Percentiles rank a stretch among this genome's conserved stretches.
These are phyloP conservation scores for Cnemophilus loriae DNA, from an alignment of 2,113 vertebrate genomes.

Conservation along the genomic window DNA sequence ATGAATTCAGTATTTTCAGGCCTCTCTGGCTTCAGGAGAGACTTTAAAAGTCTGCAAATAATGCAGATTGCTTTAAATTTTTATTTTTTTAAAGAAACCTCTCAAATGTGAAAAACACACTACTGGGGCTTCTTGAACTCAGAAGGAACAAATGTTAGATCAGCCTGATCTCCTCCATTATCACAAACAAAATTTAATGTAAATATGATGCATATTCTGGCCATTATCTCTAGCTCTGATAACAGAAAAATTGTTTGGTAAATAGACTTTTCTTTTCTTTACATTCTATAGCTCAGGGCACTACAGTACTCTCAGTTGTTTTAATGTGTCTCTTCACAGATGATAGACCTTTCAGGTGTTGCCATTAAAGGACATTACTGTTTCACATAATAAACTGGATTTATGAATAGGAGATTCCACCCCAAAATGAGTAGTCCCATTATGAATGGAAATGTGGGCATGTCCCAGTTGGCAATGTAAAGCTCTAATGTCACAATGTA, in stretches of 20 bases:
- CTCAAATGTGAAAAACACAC: not conserved
- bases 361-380: not conserved
- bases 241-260: not conserved
- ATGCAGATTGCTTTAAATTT: not conserved
- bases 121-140: not conserved
- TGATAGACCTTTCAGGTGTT: not conserved
- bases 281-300: not conserved
- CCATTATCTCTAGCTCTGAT: not conserved
- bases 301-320: not conserved
- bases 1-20: not conserved
- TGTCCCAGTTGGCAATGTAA: not conserved
- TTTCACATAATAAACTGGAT: not conserved
- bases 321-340: not conserved
- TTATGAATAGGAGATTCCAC: not conserved
- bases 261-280: not conserved
- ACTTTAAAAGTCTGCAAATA: not conserved
- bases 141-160: not conserved
- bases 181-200: not conserved
- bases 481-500: not conserved
- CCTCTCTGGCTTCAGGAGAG: not conserved
- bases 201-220: not conserved
- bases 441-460: not conserved
- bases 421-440: not conserved
- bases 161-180: not conserved
- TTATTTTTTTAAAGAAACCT: not conserved